These are phyloP conservation scores for Entomobrya proxima DNA, from an alignment of 2,888 invertebrate genomes.

Conservation along the genomic window DNA sequence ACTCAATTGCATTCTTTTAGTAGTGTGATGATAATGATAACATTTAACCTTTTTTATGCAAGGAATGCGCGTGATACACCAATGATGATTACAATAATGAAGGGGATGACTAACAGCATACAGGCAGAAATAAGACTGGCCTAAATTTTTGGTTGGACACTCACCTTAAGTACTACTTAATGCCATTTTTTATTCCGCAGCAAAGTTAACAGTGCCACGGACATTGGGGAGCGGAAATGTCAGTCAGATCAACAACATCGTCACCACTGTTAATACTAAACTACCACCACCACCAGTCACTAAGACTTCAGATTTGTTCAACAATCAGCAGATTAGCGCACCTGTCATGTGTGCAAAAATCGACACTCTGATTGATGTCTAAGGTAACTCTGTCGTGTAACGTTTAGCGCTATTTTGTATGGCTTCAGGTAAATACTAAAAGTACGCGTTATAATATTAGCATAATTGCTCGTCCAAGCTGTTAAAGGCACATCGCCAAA, in stretches of 20 bases:
- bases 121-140: not conserved
- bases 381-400: no score
- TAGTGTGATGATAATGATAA: not conserved
- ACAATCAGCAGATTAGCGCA: no score
- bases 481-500: slow-evolving; percentile 45
- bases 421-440: no score
- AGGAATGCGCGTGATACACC: no score
- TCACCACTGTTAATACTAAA: no score
- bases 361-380: no score
- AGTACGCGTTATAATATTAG: not conserved
- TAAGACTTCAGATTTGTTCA: no score
- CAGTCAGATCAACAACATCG: slow-evolving; percentile 20
- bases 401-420: no score
- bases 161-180: slow-evolving; percentile 26
- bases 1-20: no score
- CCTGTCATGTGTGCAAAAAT: no score
- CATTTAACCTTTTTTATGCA: not conserved
- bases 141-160: slow-evolving; percentile 8
- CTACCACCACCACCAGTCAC: no score
- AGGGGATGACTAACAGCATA: not conserved
- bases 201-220: slow-evolving; percentile 66
- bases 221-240: slow-evolving; percentile 60
- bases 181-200: slow-evolving; percentile 57
- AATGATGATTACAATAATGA: not conserved
- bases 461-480: not conserved